These are phyloP conservation scores for Chloroclysta siterata DNA, from an alignment of 2,888 invertebrate species.

Conservation along the genomic window DNA sequence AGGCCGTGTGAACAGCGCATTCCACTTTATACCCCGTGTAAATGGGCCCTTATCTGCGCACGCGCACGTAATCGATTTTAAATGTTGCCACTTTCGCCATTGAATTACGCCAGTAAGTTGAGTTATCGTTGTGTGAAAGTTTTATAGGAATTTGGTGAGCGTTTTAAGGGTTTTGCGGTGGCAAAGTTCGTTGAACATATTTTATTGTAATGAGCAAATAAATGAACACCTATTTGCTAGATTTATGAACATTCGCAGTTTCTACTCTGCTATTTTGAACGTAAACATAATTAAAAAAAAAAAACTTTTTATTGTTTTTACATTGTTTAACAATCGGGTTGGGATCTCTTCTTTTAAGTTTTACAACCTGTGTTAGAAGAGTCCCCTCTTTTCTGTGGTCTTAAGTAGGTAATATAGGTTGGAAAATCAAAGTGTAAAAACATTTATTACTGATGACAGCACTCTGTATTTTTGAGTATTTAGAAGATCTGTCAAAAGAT, in stretches of 20 bases:
- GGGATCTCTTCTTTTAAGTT: too few species aligned
- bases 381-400: too few species aligned
- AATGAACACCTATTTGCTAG: neutral
- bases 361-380: too few species aligned
- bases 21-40: conserved; percentile 56
- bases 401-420: too few species aligned
- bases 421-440: too few species aligned
- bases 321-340: too few species aligned
- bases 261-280: neutral
- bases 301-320: too few species aligned
- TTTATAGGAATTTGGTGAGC: conserved; percentile 35
- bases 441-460: too few species aligned
- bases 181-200: conserved; percentile 20
- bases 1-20: conserved; percentile 55
- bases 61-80: conserved; percentile 49
- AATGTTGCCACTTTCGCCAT: conserved; percentile 48
- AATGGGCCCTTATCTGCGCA: conserved; percentile 46
- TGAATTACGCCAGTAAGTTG: conserved; percentile 33
- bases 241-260: neutral
- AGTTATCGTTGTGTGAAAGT: conserved; percentile 38
- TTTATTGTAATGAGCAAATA: conserved; percentile 5
- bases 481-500: too few species aligned
- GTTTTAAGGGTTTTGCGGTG: conserved; percentile 27
- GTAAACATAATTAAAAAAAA: too few species aligned
- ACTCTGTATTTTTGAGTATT: too few species aligned